phyloP scores from a whole-genome alignment of 1,140 invertebrate species.

The Riptortus pedestris region DNA sequence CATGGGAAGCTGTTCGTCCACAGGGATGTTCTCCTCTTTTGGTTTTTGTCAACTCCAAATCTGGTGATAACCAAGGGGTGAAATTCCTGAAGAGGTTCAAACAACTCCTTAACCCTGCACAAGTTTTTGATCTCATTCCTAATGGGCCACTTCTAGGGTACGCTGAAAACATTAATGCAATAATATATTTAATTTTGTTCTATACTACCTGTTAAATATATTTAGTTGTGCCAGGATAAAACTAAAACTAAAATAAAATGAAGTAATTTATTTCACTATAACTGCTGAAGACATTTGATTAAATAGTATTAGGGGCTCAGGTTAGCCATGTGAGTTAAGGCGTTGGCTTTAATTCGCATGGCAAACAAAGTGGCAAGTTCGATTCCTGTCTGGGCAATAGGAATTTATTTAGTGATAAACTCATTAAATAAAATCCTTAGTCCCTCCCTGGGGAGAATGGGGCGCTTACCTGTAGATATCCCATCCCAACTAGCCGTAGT shows the following conservation, averaged over 20 bases:
- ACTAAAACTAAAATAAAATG: not conserved
- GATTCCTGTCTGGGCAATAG: no score
- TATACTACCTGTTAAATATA: no score
- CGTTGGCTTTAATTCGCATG: no score
- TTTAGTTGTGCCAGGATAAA: constrained; percentile 7
- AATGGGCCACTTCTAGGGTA: constrained; percentile 78
- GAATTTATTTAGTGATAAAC: no score
- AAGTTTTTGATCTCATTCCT: constrained; percentile 91
- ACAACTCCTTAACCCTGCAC: constrained; percentile 90
- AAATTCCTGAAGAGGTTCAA: constrained; percentile 92
- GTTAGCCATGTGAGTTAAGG: no score
- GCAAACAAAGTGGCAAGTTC: no score
- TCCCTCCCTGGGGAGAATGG: no score
- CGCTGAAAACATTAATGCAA: constrained; percentile 31
- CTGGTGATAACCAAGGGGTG: constrained; percentile 94
- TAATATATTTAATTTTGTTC: not conserved
- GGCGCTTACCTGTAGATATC: no score
- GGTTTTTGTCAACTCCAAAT: constrained; percentile 95
- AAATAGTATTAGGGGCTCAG: no score
- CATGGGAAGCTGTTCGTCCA: constrained; percentile 77
- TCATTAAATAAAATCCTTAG: no score
- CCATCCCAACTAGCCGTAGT: no score
- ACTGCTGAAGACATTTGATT: no score
- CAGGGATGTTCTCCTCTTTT: constrained; percentile 74
- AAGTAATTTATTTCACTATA: not conserved